Percentiles rank a stretch among this genome's conserved stretches.
phyloP scores from a whole-genome alignment of 2,888 invertebrate genomes.

The Pemphredon lugubris region DNA sequence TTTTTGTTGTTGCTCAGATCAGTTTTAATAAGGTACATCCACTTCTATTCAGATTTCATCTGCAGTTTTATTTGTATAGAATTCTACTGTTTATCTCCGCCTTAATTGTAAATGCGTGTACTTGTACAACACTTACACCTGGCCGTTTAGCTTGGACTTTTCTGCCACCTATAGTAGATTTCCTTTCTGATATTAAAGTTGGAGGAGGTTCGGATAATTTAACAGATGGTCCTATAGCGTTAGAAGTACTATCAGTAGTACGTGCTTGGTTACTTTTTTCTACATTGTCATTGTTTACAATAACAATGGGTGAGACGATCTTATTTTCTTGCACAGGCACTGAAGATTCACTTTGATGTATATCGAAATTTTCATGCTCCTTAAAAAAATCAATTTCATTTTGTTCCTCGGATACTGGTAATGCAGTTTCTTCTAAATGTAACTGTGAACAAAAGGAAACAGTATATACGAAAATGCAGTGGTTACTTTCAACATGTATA shows the following conservation, averaged over 20 bases:
- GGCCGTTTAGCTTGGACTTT: slow-evolving; percentile 87
- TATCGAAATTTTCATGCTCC: slow-evolving; percentile 85
- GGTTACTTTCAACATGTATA: not conserved
- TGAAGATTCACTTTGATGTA: slow-evolving; percentile 55
- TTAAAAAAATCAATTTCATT: slow-evolving; percentile 96
- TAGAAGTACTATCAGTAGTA: slow-evolving; percentile 41
- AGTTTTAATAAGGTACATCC: no score
- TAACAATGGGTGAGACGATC: slow-evolving; percentile 17
- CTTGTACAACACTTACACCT: slow-evolving; percentile 84
- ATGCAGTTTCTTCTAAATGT: slow-evolving; percentile 86
- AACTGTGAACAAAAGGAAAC: slow-evolving; percentile 82
- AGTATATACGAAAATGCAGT: not conserved
- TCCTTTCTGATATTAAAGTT: slow-evolving; percentile 79
- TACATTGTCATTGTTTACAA: slow-evolving; percentile 19
- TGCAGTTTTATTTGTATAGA: not conserved
- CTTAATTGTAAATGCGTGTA: no score
- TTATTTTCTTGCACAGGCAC: slow-evolving; percentile 46
- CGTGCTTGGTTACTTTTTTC: no score
- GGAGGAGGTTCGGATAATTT: slow-evolving; percentile 70
- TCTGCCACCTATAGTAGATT: slow-evolving; percentile 88
- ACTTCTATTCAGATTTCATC: no score
- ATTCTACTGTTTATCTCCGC: no score
- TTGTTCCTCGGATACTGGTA: slow-evolving; percentile 85
- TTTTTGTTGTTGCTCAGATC: no score
- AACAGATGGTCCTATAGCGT: slow-evolving; percentile 71